Evolutionary conservation across 2,797 vertebrate species (phyloP).

Genomic region (Diplodus puntazzo): DNA sequence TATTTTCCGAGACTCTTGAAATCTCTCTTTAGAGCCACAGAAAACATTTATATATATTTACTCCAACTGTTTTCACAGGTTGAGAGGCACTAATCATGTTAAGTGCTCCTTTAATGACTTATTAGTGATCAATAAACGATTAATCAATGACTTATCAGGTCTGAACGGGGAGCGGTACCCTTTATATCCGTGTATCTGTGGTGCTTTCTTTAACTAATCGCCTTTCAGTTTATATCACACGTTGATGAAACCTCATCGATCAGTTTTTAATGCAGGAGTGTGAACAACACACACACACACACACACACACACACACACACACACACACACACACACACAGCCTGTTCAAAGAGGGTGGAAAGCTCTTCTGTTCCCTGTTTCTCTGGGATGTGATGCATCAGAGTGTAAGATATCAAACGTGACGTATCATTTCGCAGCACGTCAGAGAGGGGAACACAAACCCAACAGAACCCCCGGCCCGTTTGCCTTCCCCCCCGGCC

Average conservation of each 20-base stretch:
- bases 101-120: neutral
- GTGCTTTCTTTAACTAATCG: neutral
- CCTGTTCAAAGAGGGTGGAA: neutral
- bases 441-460: constrained; percentile 34
- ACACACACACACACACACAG: neutral
- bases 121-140: neutral
- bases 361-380: neutral
- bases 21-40: neutral
- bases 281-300: neutral
- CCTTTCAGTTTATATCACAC: neutral
- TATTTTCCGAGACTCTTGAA: neutral
- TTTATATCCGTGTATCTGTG: neutral
- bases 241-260: neutral
- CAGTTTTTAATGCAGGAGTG: neutral
- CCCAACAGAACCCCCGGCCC: constrained; percentile 19
- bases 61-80: neutral
- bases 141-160: neutral
- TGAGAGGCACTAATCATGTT: neutral
- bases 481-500: constrained; percentile 20
- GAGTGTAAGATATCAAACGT: constrained; percentile 20
- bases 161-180: neutral
- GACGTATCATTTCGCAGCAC: constrained; percentile 41
- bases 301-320: neutral
- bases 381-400: constrained; percentile 15
- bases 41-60: neutral